phyloP scores from a whole-genome alignment of 2,888 invertebrate genomes.

The Lasioglossum villosulum region DNA sequence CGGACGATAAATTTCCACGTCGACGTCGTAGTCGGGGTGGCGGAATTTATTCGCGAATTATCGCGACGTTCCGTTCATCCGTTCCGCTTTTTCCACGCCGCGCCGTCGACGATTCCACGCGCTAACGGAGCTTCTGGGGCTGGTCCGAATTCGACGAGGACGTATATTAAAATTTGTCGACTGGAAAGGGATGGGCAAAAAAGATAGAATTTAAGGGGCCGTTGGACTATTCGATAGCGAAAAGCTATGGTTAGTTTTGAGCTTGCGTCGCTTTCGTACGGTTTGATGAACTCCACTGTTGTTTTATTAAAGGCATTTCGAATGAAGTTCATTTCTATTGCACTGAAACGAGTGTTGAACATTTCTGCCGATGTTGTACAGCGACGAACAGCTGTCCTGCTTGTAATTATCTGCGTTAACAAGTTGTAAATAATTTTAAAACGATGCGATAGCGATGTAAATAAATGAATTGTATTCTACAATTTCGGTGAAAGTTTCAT shows the following conservation, averaged over 20 bases:
- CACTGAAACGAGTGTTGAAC: not conserved
- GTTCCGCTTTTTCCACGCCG: conserved; percentile 21
- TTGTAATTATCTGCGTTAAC: not conserved
- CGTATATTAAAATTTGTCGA: conserved; percentile 69
- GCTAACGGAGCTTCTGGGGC: conserved; percentile 10
- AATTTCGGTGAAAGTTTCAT: not conserved
- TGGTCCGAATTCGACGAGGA: not conserved
- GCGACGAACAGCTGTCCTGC: not conserved
- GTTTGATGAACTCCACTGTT: not conserved
- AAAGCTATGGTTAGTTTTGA: not conserved
- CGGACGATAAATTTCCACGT: conserved; percentile 63
- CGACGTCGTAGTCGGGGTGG: conserved; percentile 65
- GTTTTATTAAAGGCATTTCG: not conserved
- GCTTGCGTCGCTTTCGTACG: not conserved
- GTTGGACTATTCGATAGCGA: not conserved
- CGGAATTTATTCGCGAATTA: conserved; percentile 78
- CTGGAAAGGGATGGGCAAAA: conserved; percentile 38
- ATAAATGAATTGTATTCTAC: not conserved
- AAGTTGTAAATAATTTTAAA: not conserved
- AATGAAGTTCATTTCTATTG: not conserved
- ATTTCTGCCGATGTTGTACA: too few relatives aligned
- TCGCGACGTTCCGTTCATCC: conserved; percentile 65
- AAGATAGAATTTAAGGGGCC: conserved; percentile 63
- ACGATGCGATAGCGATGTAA: not conserved
- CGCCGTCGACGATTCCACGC: not conserved